Evolutionary conservation across 2,113 vertebrate species (phyloP).

Genomic region (Sterrhoptilus dennistouni): DNA sequence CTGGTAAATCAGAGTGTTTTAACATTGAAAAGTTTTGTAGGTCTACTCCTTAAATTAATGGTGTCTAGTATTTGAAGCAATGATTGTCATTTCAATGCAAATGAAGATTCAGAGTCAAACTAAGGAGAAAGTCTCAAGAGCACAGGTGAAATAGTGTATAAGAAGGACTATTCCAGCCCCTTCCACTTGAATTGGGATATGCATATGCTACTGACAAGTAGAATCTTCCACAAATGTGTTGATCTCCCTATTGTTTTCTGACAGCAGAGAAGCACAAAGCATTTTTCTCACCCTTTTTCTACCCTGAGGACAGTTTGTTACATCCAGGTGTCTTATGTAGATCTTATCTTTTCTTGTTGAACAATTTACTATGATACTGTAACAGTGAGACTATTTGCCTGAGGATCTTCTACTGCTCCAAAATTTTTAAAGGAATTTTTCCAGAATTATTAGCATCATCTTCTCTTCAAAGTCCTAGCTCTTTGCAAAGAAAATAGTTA

Average conservation of each 20-base stretch:
- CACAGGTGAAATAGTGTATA: not conserved
- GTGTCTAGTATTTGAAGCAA: not conserved
- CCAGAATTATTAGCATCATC: not conserved
- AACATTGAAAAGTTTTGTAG: not conserved
- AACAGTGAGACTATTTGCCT: not conserved
- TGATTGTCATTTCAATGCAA: not conserved
- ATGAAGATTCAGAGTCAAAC: not conserved
- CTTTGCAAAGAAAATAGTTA: not conserved
- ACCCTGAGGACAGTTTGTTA: not conserved
- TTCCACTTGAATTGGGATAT: not conserved
- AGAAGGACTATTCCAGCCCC: not conserved
- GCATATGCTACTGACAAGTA: not conserved
- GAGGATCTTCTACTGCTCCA: not conserved
- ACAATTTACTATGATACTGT: not conserved
- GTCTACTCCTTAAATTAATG: not conserved
- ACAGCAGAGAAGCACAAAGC: not conserved
- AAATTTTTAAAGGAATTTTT: not conserved
- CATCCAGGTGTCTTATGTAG: not conserved
- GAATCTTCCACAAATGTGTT: not conserved
- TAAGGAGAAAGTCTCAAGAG: not conserved
- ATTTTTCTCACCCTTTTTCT: not conserved
- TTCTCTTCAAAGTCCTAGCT: not conserved
- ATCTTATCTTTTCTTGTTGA: not conserved
- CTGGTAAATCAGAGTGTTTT: not conserved
- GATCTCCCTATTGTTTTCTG: not conserved